Base-by-base conservation (phyloP, 2,113 vertebrate genomes). In the cat (Felis catus) region DNA sequence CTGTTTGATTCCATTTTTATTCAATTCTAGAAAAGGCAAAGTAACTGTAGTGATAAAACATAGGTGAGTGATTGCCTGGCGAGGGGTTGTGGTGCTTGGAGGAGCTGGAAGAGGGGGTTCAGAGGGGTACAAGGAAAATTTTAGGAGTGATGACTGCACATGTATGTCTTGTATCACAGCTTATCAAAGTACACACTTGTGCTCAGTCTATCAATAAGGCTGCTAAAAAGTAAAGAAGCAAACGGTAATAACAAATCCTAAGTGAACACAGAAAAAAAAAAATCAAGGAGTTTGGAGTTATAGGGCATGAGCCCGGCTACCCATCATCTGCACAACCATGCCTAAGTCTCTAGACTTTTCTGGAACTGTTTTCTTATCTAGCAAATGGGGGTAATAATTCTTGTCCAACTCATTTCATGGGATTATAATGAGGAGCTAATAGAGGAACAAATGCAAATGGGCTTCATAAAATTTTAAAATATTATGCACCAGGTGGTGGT, bases 271-370 rank as follows among this genome's bases (percentile, higher is more conserved):
- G 18, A 13, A 70, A 31, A 5, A 1, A 1, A 68, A n/a, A 83
- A 14, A 25, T 51, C n/a, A 19, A 78, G 7, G 31, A 27, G 4
- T 25, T 68, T 65, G 7, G 66, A 71, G 45, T 48, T 29, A 36
- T 1, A 63, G 18, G 29, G 73, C 27, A 6, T 4, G 5, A 76
- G 18, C 15, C 65, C 27, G 0, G 0, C 29, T 25, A 1, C 15
- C 25, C 3, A 16, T 11, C 18, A 3, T 3, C 10, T 27, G 7
- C 1, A 9, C 0, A 7, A 39, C 4, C 4, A 9, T 9, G 14
- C 1, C 0, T 1, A 3, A 33, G 11, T 13, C 41, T 85, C 71
- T 29, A 0, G 25, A 15, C 15, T 86, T 96, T 61, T 66, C 51
- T 33, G 33, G n/a, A 89, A 66, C 9, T 15, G 23, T 65, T 94